Percentiles rank a stretch among this genome's conserved stretches.
phyloP scores from a whole-genome alignment of 2,888 invertebrate species.

The Agriopis aurantiaria region DNA sequence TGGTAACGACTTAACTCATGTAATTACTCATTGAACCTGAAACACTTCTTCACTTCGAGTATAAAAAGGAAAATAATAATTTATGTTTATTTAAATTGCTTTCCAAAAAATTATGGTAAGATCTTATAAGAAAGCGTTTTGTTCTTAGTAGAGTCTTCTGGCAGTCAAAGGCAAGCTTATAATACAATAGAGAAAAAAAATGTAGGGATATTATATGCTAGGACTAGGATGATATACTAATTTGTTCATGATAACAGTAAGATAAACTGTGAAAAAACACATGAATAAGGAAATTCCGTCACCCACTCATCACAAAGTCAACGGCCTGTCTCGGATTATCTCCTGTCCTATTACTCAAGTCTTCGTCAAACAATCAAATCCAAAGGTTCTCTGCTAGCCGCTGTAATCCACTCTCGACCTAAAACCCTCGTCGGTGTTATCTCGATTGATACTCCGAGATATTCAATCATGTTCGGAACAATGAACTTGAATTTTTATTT shows the following conservation, averaged over 20 bases:
- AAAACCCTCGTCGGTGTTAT: constrained; percentile 29
- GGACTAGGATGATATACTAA: no score
- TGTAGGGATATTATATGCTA: no score
- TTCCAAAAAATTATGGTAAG: not conserved
- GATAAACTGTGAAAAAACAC: no score
- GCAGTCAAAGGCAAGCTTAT: no score
- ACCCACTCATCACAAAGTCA: constrained; percentile 12
- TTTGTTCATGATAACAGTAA: no score
- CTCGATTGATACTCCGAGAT: constrained; percentile 23
- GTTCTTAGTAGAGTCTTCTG: no score
- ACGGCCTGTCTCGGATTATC: constrained; percentile 12
- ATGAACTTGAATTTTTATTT: constrained; percentile 15
- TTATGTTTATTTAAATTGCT: not conserved
- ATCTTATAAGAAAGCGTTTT: no score
- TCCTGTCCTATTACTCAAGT: constrained; percentile 16
- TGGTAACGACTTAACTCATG: not conserved
- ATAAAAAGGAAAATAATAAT: not conserved
- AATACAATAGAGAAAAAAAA: no score
- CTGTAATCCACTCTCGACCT: constrained; percentile 39
- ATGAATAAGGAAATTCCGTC: not conserved
- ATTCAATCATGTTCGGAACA: constrained; percentile 22
- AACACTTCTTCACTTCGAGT: not conserved
- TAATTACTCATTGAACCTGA: constrained; percentile 4
- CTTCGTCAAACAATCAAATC: constrained; percentile 26
- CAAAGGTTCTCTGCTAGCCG: constrained; percentile 4